These are phyloP conservation scores for Matsumyia berberina DNA, from an alignment of 2,888 invertebrate species.

Conservation along the genomic window DNA sequence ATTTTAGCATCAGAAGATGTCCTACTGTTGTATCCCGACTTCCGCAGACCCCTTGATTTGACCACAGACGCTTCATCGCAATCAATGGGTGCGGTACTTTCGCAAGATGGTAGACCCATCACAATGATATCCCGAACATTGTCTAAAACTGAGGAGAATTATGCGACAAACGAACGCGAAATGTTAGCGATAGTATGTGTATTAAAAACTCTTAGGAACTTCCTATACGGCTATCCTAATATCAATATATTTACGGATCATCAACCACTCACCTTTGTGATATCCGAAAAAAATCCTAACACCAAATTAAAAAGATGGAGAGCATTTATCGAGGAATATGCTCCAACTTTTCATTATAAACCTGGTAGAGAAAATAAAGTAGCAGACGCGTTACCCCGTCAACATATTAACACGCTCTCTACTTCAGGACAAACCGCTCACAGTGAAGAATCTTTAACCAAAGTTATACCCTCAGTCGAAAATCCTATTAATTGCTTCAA, in stretches of 20 bases:
- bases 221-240: constrained; percentile 79
- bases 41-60: constrained; percentile 48
- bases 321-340: constrained; percentile 37
- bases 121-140: constrained; percentile 79
- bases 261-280: constrained; percentile 70
- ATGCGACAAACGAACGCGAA: constrained; percentile 81
- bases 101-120: constrained; percentile 78
- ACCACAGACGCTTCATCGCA: constrained; percentile 79
- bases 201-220: constrained; percentile 80
- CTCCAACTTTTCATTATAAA: constrained; percentile 22
- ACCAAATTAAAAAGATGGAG: constrained; percentile 39
- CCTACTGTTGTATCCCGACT: constrained; percentile 39
- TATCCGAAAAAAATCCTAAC: constrained; percentile 34
- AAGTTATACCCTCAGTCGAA: too few species aligned
- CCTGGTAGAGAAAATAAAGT: constrained; percentile 45
- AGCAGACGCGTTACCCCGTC: constrained; percentile 30
- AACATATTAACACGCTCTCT: too few species aligned
- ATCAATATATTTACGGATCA: constrained; percentile 73
- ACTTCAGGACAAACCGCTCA: too few species aligned
- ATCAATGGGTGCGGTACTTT: constrained; percentile 78
- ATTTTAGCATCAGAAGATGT: constrained; percentile 30
- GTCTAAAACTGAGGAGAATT: constrained; percentile 58
- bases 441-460: too few species aligned
- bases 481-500: too few species aligned
- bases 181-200: constrained; percentile 81